Conservation (phyloP, 2,113 vertebrate species). For the Callospermophilus lateralis region DNA sequence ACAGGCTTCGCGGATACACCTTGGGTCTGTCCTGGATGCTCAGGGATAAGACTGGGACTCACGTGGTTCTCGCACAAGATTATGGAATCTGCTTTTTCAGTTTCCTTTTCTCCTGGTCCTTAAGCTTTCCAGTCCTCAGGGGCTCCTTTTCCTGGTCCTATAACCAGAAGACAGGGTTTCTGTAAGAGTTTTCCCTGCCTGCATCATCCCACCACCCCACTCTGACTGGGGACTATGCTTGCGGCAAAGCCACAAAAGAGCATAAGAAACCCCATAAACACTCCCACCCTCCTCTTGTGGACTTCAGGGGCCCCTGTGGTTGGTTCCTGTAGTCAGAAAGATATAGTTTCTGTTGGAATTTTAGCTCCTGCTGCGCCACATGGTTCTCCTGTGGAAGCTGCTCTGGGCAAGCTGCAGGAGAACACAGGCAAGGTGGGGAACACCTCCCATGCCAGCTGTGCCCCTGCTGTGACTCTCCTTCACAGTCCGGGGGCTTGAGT, state of each 20-base stretch:
- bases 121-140: neutral
- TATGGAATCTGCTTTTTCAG: neutral
- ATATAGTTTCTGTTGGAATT: neutral
- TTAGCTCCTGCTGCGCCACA: neutral
- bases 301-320: neutral
- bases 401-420: neutral
- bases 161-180: neutral
- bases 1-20: neutral
- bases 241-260: neutral
- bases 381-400: neutral
- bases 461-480: neutral
- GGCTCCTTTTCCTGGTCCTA: neutral
- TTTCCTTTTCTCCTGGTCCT: neutral
- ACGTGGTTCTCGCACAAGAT: too few relatives aligned
- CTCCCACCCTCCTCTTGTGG: too few relatives aligned
- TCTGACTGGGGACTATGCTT: neutral
- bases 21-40: neutral
- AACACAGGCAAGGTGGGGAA: neutral
- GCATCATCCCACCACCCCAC: neutral
- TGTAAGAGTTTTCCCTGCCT: neutral
- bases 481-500: fast-evolving
- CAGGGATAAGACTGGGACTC: neutral
- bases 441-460: neutral
- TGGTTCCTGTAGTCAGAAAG: neutral
- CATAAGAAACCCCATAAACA: neutral